These are phyloP conservation scores for Narcine bancroftii DNA, from an alignment of 2,113 vertebrate species.

Conservation along the genomic window DNA sequence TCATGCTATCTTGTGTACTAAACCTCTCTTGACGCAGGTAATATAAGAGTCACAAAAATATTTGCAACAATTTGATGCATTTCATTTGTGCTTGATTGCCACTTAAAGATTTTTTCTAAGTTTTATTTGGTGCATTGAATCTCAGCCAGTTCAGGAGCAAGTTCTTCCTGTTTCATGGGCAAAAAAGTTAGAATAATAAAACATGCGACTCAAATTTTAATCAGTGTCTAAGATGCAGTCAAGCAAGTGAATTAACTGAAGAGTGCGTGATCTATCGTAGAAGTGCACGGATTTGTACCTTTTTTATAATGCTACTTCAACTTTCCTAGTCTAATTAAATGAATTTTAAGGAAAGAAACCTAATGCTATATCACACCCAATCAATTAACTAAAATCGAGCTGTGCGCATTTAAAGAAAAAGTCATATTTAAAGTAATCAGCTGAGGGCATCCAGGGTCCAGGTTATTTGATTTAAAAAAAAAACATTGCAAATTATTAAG, in stretches of 20 bases:
- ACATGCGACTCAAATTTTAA: not conserved
- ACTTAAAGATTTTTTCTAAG: not conserved
- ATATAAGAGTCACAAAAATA: not conserved
- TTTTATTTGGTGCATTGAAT: not conserved
- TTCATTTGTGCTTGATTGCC: not conserved
- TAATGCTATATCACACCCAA: not conserved
- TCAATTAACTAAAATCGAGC: not conserved
- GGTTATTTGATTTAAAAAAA: not conserved
- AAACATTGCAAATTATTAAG: constrained; percentile 18
- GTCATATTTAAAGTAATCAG: constrained; percentile 8
- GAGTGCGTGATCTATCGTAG: too few relatives aligned
- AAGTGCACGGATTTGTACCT: not conserved
- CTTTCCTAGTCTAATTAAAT: not conserved
- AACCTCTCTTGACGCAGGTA: not conserved
- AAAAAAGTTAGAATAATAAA: not conserved
- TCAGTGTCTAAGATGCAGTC: not conserved
- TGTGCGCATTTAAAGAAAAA: not conserved
- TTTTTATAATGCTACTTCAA: not conserved
- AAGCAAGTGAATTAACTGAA: not conserved
- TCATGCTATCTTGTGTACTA: not conserved
- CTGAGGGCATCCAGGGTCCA: not conserved
- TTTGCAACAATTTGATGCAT: not conserved
- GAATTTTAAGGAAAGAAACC: not conserved
- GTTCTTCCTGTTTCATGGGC: not conserved
- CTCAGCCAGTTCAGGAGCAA: not conserved